A percentile compares a stretch with the other conserved stretches of the same genome.
These are phyloP conservation scores for Nineta flava DNA, from an alignment of 2,888 invertebrate species.

Conservation along the genomic window DNA sequence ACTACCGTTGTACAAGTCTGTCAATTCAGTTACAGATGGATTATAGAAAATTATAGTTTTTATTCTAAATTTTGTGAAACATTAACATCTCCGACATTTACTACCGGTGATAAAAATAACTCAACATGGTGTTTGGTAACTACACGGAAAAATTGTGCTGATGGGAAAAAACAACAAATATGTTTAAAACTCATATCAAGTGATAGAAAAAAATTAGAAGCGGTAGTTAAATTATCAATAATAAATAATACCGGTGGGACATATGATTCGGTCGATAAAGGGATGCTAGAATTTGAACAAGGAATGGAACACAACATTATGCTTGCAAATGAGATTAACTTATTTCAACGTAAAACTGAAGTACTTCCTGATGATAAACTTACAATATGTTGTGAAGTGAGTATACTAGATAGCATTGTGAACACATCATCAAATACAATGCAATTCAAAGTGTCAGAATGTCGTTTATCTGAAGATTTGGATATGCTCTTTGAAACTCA, in stretches of 20 bases:
- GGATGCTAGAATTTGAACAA: slow-evolving; percentile 99
- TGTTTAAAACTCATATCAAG: slow-evolving; percentile 98
- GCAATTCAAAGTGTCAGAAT: slow-evolving; percentile 94
- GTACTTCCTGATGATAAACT: slow-evolving; percentile 96
- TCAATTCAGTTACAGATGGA: slow-evolving; percentile 99
- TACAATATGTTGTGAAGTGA: slow-evolving; percentile 97
- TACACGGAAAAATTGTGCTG: slow-evolving; percentile 98
- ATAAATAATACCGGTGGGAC: slow-evolving; percentile 99
- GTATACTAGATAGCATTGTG: slow-evolving; percentile 95
- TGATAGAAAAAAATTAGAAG: slow-evolving; percentile 99
- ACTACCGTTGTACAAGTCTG: slow-evolving; percentile 74
- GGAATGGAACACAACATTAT: slow-evolving; percentile 99
- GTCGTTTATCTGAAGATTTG: slow-evolving; percentile 85
- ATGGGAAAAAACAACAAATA: slow-evolving; percentile 98
- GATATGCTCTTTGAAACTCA: slow-evolving; percentile 92
- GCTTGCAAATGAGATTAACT: slow-evolving; percentile 96
- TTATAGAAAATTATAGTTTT: slow-evolving; percentile 99
- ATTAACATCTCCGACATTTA: slow-evolving; percentile 98
- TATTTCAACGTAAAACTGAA: slow-evolving; percentile 97
- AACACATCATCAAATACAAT: slow-evolving; percentile 97
- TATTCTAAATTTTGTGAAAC: slow-evolving; percentile 99
- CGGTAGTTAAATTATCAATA: slow-evolving; percentile 99
- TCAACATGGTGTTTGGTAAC: slow-evolving; percentile 99
- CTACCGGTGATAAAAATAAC: slow-evolving; percentile 98
- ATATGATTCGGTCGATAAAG: slow-evolving; percentile 94